Base-by-base conservation (phyloP, 2,797 vertebrate species). In the Scarus forsteni region DNA sequence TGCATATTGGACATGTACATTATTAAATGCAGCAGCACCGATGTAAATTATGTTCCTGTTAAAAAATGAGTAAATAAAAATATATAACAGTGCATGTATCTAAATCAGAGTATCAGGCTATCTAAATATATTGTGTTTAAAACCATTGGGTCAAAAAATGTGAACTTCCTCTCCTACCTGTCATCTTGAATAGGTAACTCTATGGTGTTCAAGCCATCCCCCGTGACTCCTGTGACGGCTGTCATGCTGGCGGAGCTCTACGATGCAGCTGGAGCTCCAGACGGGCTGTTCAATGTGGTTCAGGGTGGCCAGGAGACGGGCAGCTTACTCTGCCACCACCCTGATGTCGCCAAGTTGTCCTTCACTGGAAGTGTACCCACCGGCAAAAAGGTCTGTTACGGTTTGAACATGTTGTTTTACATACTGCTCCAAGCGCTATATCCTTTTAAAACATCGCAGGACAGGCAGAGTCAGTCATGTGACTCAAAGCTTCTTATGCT, bases 141-240 rank as follows among this genome's bases (percentile, higher is more conserved):
- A 27, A 27, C 27, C 27, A 27, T 27, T 27, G 27, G 27, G 27
- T 56, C 7, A 70, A 61, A 49, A 8, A 14, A 19, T 45, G 2
- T 19, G 6, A 36, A 1, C 4, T 34, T 40, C 35, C 4, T 56
- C n/a, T 36, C 18, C 1, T 14, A 7, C 59, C 36, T 42, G 10
- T 46, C 19, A 5, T n/a, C 7, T 40, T 3, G 46, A 59, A 54
- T 74, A 99, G 98, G 98, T 11, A 99, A 99, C 34, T 95, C 97
- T 4, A 97, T 99, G 97, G 88, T 99, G 87, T 99, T 96, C 81
- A 99, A 99, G 83, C 98, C 98, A 0, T 99, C 98, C 2, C 97
- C 97, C 0, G 92, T 99, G 91, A 98, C 98, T 0, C 98, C 98
- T 0, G 49, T 97, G 58, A 97, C 96, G 0, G 95, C 88, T 0